phyloP scores from a whole-genome alignment of 1,140 invertebrate species.

The Drosophila burlai region DNA sequence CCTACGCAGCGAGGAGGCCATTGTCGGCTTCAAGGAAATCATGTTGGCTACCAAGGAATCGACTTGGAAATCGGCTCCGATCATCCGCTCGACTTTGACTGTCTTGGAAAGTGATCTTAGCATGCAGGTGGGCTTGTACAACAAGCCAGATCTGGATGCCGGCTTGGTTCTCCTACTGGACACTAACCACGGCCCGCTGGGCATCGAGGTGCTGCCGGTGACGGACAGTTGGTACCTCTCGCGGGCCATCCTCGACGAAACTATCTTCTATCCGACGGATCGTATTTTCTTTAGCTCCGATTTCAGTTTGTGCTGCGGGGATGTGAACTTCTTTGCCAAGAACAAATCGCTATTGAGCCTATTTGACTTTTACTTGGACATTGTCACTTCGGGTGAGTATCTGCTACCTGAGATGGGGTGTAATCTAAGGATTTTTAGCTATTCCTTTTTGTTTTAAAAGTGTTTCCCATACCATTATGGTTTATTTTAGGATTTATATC shows the following conservation, averaged over 20 bases:
- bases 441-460: no score
- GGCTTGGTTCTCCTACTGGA: slow-evolving; percentile 26
- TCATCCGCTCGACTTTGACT: background rate
- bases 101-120: rapidly evolving
- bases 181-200: background rate
- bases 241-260: background rate
- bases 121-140: background rate
- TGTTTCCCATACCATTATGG: no score
- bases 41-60: background rate
- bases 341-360: background rate
- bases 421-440: no score
- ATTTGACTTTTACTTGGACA: slow-evolving; percentile 40
- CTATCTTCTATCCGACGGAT: slow-evolving; percentile 2
- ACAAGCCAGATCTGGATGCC: background rate
- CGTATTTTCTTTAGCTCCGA: slow-evolving; percentile 10
- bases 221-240: slow-evolving; percentile 42
- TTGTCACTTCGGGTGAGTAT: slow-evolving; percentile 24
- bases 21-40: slow-evolving; percentile 20
- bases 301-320: slow-evolving; percentile 46
- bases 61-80: background rate
- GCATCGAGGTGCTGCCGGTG: background rate
- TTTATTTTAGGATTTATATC: no score
- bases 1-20: background rate
- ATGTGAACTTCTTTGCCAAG: slow-evolving; percentile 8
- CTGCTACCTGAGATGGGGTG: background rate